phyloP scores from a whole-genome alignment of 2,113 vertebrate species.

The Ia io region DNA sequence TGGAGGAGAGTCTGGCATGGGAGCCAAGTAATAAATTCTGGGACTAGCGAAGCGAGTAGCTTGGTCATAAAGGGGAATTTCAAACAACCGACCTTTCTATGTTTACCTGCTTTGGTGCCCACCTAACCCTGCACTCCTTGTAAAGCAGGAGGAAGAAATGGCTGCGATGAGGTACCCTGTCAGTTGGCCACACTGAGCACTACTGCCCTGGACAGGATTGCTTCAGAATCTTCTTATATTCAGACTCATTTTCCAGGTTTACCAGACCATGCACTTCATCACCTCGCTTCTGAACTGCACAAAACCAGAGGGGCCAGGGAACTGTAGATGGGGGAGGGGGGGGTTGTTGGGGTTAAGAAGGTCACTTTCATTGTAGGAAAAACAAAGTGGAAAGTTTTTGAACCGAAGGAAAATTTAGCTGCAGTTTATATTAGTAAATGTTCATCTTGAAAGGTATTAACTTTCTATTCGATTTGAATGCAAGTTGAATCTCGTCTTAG shows the following conservation, averaged over 20 bases:
- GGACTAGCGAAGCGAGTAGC: not conserved
- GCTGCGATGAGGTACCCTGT: not conserved
- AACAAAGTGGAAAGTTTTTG: not conserved
- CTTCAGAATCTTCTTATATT: not conserved
- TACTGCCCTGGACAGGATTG: not conserved
- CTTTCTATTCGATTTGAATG: not conserved
- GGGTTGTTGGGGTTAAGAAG: not conserved
- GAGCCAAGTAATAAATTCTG: not conserved
- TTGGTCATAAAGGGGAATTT: not conserved
- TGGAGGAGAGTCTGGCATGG: not conserved
- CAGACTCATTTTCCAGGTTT: not conserved
- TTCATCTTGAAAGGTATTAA: not conserved
- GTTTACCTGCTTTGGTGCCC: not conserved
- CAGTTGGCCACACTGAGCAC: not conserved
- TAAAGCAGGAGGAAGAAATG: not conserved
- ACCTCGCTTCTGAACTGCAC: not conserved
- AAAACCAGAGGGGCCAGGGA: not conserved
- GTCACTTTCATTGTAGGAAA: not conserved
- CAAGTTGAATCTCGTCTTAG: not conserved
- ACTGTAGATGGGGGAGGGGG: not conserved
- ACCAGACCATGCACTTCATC: not conserved
- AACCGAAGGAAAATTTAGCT: not conserved
- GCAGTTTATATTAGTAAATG: not conserved
- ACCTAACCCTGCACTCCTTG: not conserved
- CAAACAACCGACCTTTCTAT: not conserved